Conservation (phyloP, 2,113 vertebrate species). For the Ailuropoda melanoleuca region DNA sequence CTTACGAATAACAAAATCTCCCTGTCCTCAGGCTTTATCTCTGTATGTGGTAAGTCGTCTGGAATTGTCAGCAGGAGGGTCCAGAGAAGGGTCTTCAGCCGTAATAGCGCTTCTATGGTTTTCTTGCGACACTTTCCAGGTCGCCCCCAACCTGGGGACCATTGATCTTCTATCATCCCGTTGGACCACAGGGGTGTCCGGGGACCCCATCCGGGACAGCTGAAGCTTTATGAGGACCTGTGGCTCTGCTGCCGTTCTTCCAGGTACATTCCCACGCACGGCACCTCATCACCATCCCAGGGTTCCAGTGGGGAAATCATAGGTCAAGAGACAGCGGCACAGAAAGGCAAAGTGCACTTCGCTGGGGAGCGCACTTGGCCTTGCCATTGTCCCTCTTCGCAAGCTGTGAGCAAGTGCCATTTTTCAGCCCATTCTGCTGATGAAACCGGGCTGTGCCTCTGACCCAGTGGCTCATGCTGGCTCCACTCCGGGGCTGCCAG, state of each 20-base stretch:
- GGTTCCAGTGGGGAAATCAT: accelerated
- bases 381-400: too few relatives aligned
- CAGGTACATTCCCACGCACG: accelerated
- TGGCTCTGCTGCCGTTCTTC: accelerated
- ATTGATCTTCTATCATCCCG: accelerated
- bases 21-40: not conserved
- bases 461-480: too few relatives aligned
- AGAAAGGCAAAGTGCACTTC: not conserved
- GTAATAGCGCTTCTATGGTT: not conserved
- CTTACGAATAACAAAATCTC: not conserved
- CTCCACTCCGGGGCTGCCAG: too few relatives aligned
- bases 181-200: not conserved
- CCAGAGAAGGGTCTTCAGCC: not conserved
- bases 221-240: not conserved
- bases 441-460: too few relatives aligned
- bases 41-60: not conserved
- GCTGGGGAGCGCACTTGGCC: too few relatives aligned
- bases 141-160: not conserved
- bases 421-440: too few relatives aligned
- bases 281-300: not conserved
- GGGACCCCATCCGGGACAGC: too few relatives aligned
- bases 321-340: not conserved
- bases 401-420: too few relatives aligned
- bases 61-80: not conserved
- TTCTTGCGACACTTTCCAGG: not conserved